Conservation (phyloP, 2,113 vertebrate genomes). For the Microtus oregoni region DNA sequence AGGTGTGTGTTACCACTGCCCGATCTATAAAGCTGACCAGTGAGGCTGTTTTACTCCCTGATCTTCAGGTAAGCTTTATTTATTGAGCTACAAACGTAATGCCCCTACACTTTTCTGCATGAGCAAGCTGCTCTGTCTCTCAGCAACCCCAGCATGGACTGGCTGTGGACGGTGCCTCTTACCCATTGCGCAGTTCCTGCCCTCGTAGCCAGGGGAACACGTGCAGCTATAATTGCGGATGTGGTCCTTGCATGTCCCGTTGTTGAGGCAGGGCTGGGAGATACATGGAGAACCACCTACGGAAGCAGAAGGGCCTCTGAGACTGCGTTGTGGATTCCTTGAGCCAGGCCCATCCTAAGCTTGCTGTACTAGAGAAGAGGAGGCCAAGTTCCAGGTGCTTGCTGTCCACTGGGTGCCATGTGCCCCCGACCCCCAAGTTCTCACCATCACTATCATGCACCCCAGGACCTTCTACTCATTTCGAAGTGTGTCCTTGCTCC, state of each 20-base stretch:
- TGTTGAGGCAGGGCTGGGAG: constrained; percentile 91
- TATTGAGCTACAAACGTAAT: too few species aligned
- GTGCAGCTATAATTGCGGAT: constrained; percentile 89
- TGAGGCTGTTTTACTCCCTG: too few species aligned
- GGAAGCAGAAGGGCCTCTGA: neutral
- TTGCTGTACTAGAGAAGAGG: neutral
- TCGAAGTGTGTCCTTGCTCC: too few species aligned
- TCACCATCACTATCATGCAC: neutral
- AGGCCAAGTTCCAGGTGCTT: neutral
- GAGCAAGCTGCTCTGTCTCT: neutral
- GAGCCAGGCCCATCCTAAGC: neutral
- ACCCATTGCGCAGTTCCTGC: constrained; percentile 90
- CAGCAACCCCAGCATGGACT: neutral
- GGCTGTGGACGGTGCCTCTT: neutral
- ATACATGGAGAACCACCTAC: constrained; percentile 89
- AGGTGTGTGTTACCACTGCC: too few species aligned
- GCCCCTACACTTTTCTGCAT: neutral
- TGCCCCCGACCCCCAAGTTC: neutral
- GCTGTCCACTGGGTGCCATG: neutral
- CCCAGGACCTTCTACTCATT: neutral
- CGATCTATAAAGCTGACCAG: too few species aligned
- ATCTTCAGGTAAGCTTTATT: too few species aligned
- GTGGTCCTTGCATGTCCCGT: constrained; percentile 87
- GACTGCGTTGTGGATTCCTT: neutral
- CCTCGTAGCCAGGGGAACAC: constrained; percentile 87